Evolutionary conservation across 2,113 vertebrate species (phyloP), one percentile per base, ranked within the genome.

Genomic region (Poicephalus meyeri): DNA sequence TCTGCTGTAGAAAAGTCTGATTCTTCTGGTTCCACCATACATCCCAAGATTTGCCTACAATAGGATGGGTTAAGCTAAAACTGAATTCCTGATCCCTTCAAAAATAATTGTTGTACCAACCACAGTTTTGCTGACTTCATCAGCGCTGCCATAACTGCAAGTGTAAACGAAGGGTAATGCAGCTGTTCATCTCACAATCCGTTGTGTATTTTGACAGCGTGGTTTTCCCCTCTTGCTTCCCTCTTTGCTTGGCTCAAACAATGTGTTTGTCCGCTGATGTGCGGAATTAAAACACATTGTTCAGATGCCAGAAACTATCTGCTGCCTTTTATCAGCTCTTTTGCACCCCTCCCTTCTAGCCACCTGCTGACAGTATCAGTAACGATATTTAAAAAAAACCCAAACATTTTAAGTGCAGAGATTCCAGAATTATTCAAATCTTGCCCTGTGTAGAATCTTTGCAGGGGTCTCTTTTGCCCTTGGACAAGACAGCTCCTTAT

Each of bases 181-280:
- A 72, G 93, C 77, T 86, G 86, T 26, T 79, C 80, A 2, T 58
- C 31, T 65, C 88, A 53, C 86, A 71, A 81, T 29, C 86, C 61
- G 44, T 70, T 93, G 90, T 49, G 52, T 49, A 58, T 81, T 70
- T 86, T 81, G 76, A 80, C 77, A 28, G 53, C 76, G 90, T 88
- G 96, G 92, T 91, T 94, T 96, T 93, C 93, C 93, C 56, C 52
- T 53, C 83, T 55, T 44, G 49, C 86, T 89, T 92, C 88, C 90
- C 65, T 65, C 92, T 44, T 58, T 39, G 65, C 81, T 91, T 80
- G 56, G 71, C 91, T 93, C 70, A 63, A 80, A 63, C 56, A 58
- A 42, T 5, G 42, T 71, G 37, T 18, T 68, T 49, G 47, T 29
- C 42, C 2, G 0, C 77, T 46, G 63, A 86, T 11, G 52, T 41